Evolutionary conservation across 1,140 invertebrate genomes (phyloP).

Genomic region (Drosophila nasuta): DNA sequence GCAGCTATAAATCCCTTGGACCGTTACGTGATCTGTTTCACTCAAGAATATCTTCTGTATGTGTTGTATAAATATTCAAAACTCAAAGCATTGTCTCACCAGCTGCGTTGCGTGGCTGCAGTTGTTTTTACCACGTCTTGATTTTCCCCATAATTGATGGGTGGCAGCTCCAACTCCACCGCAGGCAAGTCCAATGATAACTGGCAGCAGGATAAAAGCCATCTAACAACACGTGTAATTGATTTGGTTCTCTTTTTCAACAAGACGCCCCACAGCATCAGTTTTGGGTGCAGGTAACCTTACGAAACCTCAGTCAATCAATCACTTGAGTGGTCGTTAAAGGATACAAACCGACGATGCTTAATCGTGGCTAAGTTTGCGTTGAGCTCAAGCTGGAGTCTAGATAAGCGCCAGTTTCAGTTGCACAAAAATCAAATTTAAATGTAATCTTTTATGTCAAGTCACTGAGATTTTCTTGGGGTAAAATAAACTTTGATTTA

Average conservation of each 20-base stretch:
- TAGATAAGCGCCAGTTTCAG: background rate
- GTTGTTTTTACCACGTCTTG: conserved; percentile 9
- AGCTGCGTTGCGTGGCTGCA: background rate
- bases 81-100: conserved; percentile 36
- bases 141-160: conserved; percentile 60
- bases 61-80: conserved; percentile 71
- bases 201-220: conserved; percentile 32
- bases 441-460: background rate
- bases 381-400: background rate
- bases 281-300: conserved; percentile 18
- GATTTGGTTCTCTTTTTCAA: conserved; percentile 3
- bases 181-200: conserved; percentile 41
- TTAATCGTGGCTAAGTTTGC: conserved; percentile 12
- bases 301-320: conserved; percentile 55
- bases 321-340: conserved; percentile 68
- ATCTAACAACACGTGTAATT: conserved; percentile 5
- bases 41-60: conserved; percentile 24
- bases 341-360: conserved; percentile 32
- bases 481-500: conserved; percentile 1
- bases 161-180: background rate
- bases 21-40: conserved; percentile 62
- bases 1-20: conserved; percentile 51
- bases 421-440: conserved; percentile 25
- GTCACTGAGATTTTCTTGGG: conserved; percentile 16
- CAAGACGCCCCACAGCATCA: conserved; percentile 5